Evolutionary conservation across 1,140 invertebrate genomes (phyloP).

Genomic region (Drosophila repleta): DNA sequence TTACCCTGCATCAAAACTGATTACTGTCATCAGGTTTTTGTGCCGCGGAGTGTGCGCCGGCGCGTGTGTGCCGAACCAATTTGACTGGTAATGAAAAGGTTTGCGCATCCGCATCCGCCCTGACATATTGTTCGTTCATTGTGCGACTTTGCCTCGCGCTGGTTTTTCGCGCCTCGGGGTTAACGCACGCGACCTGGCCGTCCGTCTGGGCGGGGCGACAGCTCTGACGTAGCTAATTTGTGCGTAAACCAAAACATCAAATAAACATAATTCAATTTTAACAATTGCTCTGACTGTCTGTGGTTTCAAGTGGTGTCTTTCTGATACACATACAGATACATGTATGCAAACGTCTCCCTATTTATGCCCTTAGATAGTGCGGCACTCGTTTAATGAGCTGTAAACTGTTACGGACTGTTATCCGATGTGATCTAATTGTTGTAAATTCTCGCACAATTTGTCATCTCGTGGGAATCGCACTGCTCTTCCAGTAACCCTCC

Average conservation of each 20-base stretch:
- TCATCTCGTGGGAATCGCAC: conserved; percentile 60
- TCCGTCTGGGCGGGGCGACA: conserved; percentile 36
- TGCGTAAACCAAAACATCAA: conserved; percentile 81
- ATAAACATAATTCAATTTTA: conserved; percentile 83
- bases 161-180: conserved; percentile 82
- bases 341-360: neutral
- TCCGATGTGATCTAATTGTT: conserved; percentile 56
- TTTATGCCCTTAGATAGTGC: conserved; percentile 11
- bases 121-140: conserved; percentile 65
- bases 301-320: conserved; percentile 59
- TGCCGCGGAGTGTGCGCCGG: conserved; percentile 68
- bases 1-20: conserved; percentile 77
- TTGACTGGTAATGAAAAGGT: conserved; percentile 81
- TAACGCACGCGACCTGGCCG: conserved; percentile 61
- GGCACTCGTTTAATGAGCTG: conserved; percentile 63
- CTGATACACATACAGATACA: neutral
- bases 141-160: conserved; percentile 57
- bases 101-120: conserved; percentile 71
- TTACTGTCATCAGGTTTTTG: conserved; percentile 75
- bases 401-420: conserved; percentile 52
- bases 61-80: conserved; percentile 70
- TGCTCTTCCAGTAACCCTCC: neutral
- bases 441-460: conserved; percentile 10
- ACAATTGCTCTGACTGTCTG: conserved; percentile 67
- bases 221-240: conserved; percentile 81